Conservation (phyloP, 2,888 invertebrate species). For the Keiferia lycopersicella region DNA sequence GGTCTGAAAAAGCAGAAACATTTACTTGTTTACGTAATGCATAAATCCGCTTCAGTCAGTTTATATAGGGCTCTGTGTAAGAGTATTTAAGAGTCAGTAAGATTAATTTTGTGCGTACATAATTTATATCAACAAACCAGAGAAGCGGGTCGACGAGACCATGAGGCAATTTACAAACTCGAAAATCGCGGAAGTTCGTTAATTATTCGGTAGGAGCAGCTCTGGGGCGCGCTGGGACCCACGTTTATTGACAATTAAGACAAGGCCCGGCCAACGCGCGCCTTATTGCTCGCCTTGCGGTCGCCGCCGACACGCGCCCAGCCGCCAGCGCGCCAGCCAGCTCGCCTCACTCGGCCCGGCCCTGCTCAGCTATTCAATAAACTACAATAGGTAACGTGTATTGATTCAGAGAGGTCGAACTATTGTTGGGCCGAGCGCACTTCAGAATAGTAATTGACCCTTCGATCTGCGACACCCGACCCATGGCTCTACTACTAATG, state of each 20-base stretch:
- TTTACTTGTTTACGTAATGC: neutral
- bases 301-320: slow-evolving; percentile 39
- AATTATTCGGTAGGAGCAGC: slow-evolving; percentile 75
- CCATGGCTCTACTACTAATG: neutral
- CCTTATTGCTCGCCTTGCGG: slow-evolving; percentile 64
- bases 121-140: slow-evolving; percentile 77
- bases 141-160: slow-evolving; percentile 74
- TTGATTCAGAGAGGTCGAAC: slow-evolving; percentile 47
- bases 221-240: slow-evolving; percentile 63
- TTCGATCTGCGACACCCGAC: slow-evolving; percentile 15
- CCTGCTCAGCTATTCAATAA: slow-evolving; percentile 58
- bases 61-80: slow-evolving; percentile 37
- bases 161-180: slow-evolving; percentile 80
- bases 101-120: slow-evolving; percentile 77
- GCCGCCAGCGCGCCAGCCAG: slow-evolving; percentile 30
- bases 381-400: slow-evolving; percentile 47
- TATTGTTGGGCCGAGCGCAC: slow-evolving; percentile 37
- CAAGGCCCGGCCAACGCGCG: slow-evolving; percentile 65
- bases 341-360: neutral
- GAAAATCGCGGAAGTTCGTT: slow-evolving; percentile 81
- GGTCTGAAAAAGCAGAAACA: neutral
- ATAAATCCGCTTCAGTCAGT: neutral
- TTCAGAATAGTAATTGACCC: slow-evolving; percentile 40
- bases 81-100: slow-evolving; percentile 71
- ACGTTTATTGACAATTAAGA: slow-evolving; percentile 80